A percentile compares a stretch with the other conserved stretches of the same genome.
phyloP scores from a whole-genome alignment of 2,797 vertebrate genomes.

The Schizothorax lantsangensis region DNA sequence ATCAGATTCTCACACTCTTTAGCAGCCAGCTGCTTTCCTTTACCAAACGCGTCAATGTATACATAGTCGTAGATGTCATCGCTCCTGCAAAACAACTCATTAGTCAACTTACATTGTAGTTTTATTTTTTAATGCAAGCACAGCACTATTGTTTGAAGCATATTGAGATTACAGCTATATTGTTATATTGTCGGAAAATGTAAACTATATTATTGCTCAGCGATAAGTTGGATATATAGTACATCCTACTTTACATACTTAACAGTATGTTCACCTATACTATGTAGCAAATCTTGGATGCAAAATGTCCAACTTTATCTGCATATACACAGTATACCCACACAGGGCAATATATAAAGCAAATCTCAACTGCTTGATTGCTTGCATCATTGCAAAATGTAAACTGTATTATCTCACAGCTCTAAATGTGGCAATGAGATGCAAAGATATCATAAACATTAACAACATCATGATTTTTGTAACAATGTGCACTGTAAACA shows the following conservation, averaged over 20 bases:
- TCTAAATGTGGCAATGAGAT: neutral
- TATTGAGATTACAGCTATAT: neutral
- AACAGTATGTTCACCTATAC: neutral
- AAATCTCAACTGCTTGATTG: neutral
- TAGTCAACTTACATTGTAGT: neutral
- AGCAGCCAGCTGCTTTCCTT: constrained; percentile 92
- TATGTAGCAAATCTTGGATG: neutral
- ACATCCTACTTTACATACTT: neutral
- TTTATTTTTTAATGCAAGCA: neutral
- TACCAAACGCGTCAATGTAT: constrained; percentile 95
- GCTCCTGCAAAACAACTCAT: constrained; percentile 74
- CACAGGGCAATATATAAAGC: neutral
- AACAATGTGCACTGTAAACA: neutral
- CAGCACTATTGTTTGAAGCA: neutral
- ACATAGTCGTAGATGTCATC: constrained; percentile 93
- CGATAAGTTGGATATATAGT: neutral
- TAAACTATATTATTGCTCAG: neutral
- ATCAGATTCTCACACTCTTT: constrained; percentile 97
- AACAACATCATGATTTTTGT: neutral
- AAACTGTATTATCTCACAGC: neutral
- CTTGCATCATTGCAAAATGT: neutral
- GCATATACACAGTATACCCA: neutral
- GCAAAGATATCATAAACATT: neutral
- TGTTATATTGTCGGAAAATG: neutral
- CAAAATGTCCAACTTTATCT: neutral